Base-by-base conservation (phyloP, 2,888 invertebrate species). In the Labia minor region DNA sequence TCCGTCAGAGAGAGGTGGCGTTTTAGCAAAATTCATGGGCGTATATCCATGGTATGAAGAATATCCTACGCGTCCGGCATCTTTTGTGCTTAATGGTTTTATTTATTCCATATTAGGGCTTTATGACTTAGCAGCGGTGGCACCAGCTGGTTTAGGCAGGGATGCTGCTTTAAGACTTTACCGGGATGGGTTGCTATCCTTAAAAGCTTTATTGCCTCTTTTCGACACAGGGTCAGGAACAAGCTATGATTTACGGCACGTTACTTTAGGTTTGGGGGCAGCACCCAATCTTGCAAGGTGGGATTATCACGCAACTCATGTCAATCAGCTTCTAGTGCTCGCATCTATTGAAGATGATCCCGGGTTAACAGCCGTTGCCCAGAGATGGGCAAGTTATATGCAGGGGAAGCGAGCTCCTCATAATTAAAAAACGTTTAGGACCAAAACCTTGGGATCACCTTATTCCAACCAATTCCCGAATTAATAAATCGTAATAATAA, bases 261-360 rank as follows among this genome's bases (percentile, higher is more conserved):
- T 95, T 74, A 92, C 92, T 0, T 79, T 95, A 37, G 90, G 91
- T 19, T 49, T 49, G 16, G 49, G 3, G n/a, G 88, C 90, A 18
- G 89, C 92, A 21, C 95, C 95, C 0, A 99, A 99, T 78, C 82
- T 97, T 69, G 99, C 99, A 0, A 82, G 99, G 67, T 97, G 98
- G 95, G 99, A 99, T 77, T 99, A 99, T 78, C 99, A 99, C 79
- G 92, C 95, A 0, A 96, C 97, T 0, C 99, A 99, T 77, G 90
- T 99, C 20, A 97, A 96, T 80, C 96, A 99, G 76, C 82, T 96
- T 70, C 85, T 98, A 70, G 82, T 95, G 67, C 80, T 98, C 20
- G 88, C 89, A 49, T 90, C 93, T 0, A 85, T 98, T 62, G 92
- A 94, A 72, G 84, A 84, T 67, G 92, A 93, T 73, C 87, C 90